Percentiles rank a stretch among this genome's conserved stretches.
Evolutionary conservation across 2,888 invertebrate species (phyloP).

Genomic region (Thymelicus acteon): DNA sequence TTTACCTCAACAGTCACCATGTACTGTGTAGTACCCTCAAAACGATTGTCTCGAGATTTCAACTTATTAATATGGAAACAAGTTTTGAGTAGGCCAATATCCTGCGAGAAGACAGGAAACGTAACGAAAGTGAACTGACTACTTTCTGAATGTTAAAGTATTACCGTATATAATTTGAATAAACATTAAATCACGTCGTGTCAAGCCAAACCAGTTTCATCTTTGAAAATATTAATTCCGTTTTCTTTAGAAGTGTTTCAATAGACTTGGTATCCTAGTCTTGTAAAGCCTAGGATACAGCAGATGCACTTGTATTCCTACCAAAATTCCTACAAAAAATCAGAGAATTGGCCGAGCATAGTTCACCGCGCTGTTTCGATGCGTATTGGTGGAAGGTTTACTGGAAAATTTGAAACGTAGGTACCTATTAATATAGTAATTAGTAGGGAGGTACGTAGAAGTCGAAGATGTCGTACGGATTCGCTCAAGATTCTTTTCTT

Average conservation of each 20-base stretch:
- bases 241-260: not conserved
- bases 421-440: too few relatives aligned
- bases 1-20: too few relatives aligned
- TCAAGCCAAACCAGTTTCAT: constrained; percentile 13
- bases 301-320: too few relatives aligned
- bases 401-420: too few relatives aligned
- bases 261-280: not conserved
- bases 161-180: constrained; percentile 10
- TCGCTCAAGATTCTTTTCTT: too few relatives aligned
- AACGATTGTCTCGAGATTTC: not conserved
- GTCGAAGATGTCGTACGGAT: too few relatives aligned
- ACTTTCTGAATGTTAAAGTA: constrained; percentile 41
- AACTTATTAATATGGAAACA: constrained; percentile 35
- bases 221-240: constrained; percentile 9
- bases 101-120: constrained; percentile 40
- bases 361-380: too few relatives aligned
- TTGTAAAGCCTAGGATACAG: too few relatives aligned
- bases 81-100: constrained; percentile 45
- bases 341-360: too few relatives aligned
- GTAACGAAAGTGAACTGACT: constrained; percentile 45
- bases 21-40: not conserved
- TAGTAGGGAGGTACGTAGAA: too few relatives aligned
- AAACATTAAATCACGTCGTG: not conserved
- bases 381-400: too few relatives aligned
- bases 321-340: too few relatives aligned